Percentiles rank a stretch among this genome's conserved stretches.
Conservation (phyloP, 2,113 vertebrate genomes). For the Toxostoma redivivum region DNA sequence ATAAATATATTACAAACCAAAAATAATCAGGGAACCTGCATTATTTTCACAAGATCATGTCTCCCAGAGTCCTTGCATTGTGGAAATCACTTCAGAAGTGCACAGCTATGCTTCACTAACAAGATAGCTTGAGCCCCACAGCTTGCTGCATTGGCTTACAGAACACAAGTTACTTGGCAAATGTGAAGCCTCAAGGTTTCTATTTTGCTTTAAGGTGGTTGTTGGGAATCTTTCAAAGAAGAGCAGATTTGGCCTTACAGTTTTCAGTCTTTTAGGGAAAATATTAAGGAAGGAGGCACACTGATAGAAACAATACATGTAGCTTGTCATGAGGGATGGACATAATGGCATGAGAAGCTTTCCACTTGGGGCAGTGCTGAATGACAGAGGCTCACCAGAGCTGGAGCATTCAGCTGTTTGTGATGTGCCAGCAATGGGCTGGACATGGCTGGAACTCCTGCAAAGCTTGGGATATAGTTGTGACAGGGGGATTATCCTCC, state of each 20-base stretch:
- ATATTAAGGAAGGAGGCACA: background rate
- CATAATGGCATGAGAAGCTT: background rate
- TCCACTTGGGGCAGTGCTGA: background rate
- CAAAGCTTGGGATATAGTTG: background rate
- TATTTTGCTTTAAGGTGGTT: background rate
- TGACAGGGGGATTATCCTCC: background rate
- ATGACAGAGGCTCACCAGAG: background rate
- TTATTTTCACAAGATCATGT: background rate
- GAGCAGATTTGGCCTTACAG: background rate
- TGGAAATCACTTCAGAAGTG: background rate
- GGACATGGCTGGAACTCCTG: background rate
- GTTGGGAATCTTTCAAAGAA: background rate
- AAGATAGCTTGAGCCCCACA: background rate
- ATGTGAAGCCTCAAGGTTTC: background rate
- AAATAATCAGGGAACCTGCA: background rate
- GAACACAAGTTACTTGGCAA: background rate
- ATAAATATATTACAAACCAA: background rate
- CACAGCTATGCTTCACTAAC: background rate
- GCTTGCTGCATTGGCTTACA: background rate
- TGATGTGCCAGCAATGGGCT: background rate
- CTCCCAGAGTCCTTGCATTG: background rate
- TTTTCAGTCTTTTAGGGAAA: background rate
- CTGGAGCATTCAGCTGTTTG: background rate
- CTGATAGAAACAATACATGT: rapidly evolving
- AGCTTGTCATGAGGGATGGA: background rate